Percentiles rank a stretch among this genome's conserved stretches.
Conservation (phyloP, 64 coral and sea anemone species). For the Stichodactyla helianthus region DNA sequence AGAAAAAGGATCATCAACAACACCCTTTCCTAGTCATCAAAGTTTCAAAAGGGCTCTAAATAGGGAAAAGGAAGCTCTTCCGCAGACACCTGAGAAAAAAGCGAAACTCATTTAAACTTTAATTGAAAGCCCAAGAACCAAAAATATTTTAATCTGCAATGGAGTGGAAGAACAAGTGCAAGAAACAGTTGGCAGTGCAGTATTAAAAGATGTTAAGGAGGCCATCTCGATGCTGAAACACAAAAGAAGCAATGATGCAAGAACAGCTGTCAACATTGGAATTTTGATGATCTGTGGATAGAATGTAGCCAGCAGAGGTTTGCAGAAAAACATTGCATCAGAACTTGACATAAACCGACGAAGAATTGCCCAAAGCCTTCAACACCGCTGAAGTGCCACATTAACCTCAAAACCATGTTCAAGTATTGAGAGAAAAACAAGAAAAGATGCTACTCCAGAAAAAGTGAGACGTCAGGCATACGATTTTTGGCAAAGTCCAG, state of each 20-base stretch:
- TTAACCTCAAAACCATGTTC: background rate
- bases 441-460: conserved; percentile 23
- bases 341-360: background rate
- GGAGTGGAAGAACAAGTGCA: background rate
- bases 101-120: too few species aligned
- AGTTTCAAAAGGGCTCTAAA: too few species aligned
- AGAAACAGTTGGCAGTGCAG: too few species aligned
- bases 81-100: too few species aligned
- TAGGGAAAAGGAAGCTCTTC: too few species aligned
- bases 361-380: background rate
- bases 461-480: background rate
- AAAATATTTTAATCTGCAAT: background rate
- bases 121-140: background rate
- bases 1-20: background rate
- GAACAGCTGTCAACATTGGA: background rate
- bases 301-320: background rate
- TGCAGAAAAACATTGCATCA: background rate
- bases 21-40: too few species aligned
- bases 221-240: background rate
- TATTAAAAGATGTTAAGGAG: background rate
- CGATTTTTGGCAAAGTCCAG: conserved; percentile 29
- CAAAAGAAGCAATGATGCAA: background rate
- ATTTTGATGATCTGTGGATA: conserved; percentile 17
- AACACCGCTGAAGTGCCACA: background rate
- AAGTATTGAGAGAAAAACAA: background rate